Base-by-base conservation (phyloP, 2,797 vertebrate genomes). In the Amblyraja radiata region DNA sequence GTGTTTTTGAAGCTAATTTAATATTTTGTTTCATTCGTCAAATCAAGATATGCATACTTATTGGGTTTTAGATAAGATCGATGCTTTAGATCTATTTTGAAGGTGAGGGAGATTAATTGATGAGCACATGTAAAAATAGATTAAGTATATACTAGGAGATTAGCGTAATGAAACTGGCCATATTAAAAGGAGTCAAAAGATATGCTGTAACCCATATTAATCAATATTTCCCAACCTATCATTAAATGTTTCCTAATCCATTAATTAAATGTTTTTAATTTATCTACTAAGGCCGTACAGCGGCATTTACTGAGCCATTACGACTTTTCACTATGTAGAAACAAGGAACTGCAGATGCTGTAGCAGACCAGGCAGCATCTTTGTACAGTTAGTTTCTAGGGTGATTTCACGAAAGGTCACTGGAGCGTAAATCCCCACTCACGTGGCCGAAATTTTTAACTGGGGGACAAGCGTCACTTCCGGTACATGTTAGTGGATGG, bases 201-300 rank as follows among this genome's bases (percentile, higher is more conserved):
- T 74, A 11, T 39, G 65, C 36, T 74, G 25, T 76, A 76, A 39
- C 68, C 46, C 39, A 65, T 76, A 74, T 32, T 74, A 23, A 76
- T 28, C 36, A 92, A 54, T 92, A 94, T 96, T 96, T 96, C 95
- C 94, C 95, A 94, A 95, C 96, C 96, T 96, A 96, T 95, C 96
- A 96, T 54, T 54, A 54, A 90, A 71, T 90, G 94, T 96, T 96
- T 96, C 95, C 95, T 95, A 94, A 95, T 96, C 96, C 95, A 54
- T 6, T 54, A 25, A 96, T 95, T 96, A 96, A 92, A 54, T 92
- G 94, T 96, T 96, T 96, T 94, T 95, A 94, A 95, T 96, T 96
- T 96, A 96, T 95, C 96, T 95, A 97, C 97, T 97, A 97, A 95
- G 95, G 94, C 68, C 83, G 58, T 25, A 74, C 39, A 94, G 95